phyloP scores from a whole-genome alignment of 2,888 invertebrate genomes.

The Brachypalpus laphriformis region DNA sequence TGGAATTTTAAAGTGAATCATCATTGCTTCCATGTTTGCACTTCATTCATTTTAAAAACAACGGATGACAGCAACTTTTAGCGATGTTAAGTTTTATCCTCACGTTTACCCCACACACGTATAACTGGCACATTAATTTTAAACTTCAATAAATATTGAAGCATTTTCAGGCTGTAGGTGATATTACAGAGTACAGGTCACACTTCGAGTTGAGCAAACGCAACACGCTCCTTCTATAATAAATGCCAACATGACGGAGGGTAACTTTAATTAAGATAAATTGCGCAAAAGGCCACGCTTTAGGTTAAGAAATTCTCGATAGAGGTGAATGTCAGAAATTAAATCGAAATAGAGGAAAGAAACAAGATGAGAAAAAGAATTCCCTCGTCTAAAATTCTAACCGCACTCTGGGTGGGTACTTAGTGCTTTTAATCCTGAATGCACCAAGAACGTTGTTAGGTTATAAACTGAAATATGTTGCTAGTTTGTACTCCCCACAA shows the following conservation, averaged over 20 bases:
- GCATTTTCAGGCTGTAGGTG: background rate
- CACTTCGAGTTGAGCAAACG: background rate
- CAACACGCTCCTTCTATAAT: background rate
- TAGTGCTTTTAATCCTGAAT: no score
- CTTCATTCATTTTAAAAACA: background rate
- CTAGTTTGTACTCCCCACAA: no score
- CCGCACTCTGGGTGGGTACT: background rate
- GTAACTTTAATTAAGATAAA: background rate
- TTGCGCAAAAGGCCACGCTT: background rate
- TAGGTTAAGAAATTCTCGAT: background rate
- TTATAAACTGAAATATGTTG: no score
- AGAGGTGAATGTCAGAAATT: background rate
- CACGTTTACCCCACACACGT: background rate
- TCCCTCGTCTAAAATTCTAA: background rate
- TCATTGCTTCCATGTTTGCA: background rate
- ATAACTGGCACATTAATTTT: background rate
- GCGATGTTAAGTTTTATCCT: background rate
- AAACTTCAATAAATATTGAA: background rate
- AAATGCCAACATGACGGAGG: background rate
- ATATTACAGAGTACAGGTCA: background rate
- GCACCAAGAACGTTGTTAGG: no score
- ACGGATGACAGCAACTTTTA: background rate
- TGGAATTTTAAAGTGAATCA: background rate
- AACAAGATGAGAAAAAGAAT: background rate
- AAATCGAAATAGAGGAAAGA: background rate